phyloP scores from a whole-genome alignment of 2,113 vertebrate genomes.

The Leucopsar rothschildi region DNA sequence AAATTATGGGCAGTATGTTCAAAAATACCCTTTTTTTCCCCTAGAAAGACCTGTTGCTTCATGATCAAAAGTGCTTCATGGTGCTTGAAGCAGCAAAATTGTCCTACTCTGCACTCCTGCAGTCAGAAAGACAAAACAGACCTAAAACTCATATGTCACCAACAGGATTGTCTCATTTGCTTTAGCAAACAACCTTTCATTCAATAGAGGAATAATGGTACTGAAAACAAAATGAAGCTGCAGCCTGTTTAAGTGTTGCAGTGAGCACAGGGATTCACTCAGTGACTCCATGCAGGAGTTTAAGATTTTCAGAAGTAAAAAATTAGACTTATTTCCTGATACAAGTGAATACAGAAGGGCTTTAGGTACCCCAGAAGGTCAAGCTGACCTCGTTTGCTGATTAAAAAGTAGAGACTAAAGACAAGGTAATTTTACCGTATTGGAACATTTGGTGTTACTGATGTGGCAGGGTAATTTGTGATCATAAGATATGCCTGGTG shows the following conservation, averaged over 20 bases:
- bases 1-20: background rate
- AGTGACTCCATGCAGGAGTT: background rate
- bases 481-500: background rate
- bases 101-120: background rate
- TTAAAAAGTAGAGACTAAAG: background rate
- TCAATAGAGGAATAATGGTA: background rate
- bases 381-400: background rate
- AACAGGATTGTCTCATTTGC: background rate
- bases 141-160: background rate
- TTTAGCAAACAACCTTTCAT: background rate
- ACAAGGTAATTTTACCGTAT: background rate
- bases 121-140: background rate
- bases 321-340: background rate
- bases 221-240: background rate
- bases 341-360: background rate
- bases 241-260: background rate
- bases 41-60: background rate
- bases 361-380: background rate
- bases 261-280: background rate
- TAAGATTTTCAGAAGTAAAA: background rate
- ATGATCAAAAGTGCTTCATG: background rate
- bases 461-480: background rate
- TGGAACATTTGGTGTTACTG: background rate
- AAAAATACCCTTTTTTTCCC: background rate
- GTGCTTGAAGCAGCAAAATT: background rate